These are phyloP conservation scores for Notarius lentiginosus DNA, from an alignment of 2,113 vertebrate genomes.

Conservation along the genomic window DNA sequence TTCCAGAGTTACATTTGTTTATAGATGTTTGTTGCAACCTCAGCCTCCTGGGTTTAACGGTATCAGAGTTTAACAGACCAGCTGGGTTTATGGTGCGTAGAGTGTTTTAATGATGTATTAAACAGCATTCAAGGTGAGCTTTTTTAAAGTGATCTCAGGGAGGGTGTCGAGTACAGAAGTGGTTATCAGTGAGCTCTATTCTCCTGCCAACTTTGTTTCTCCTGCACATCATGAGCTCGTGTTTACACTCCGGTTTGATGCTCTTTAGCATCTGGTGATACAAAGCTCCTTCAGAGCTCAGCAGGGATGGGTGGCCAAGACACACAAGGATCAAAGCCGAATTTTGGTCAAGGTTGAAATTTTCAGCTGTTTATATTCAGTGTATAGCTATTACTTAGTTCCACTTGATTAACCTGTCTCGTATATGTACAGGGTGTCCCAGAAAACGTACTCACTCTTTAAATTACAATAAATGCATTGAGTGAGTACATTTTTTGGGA, in stretches of 20 bases:
- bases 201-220: background rate
- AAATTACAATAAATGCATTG: no score
- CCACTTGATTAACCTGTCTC: background rate
- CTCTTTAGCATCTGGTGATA: constrained; percentile 25
- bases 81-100: background rate
- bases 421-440: background rate
- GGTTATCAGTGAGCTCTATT: constrained; percentile 6
- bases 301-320: constrained; percentile 27
- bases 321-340: constrained; percentile 22
- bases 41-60: background rate
- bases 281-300: constrained; percentile 9
- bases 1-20: background rate
- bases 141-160: background rate
- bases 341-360: background rate
- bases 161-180: background rate
- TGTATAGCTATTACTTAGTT: background rate
- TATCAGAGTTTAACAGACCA: background rate
- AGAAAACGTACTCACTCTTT: no score
- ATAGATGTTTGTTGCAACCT: background rate
- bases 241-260: constrained; percentile 32
- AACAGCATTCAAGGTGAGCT: background rate
- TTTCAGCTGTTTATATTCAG: background rate
- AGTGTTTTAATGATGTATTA: background rate
- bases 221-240: constrained; percentile 2
- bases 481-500: no score